Conservation (phyloP, 2,113 vertebrate genomes). For the Campylomormyrus tamandua region DNA sequence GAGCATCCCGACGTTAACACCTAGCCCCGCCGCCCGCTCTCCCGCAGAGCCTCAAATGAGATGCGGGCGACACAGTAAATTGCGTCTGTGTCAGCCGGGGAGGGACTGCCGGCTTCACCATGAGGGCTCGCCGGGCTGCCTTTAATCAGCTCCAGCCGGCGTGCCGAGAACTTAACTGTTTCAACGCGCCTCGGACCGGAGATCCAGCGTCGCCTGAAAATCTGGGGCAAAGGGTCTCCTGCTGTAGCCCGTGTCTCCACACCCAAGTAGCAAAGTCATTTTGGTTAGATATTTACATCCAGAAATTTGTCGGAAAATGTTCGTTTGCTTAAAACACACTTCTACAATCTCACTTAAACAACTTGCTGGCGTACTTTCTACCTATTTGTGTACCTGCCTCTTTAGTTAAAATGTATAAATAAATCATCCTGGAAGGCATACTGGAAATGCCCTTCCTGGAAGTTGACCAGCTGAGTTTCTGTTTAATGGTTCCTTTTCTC, state of each 20-base stretch:
- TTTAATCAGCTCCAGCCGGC: conserved; percentile 61
- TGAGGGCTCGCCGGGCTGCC: conserved; percentile 38
- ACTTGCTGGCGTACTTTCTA: neutral
- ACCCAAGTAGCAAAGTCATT: neutral
- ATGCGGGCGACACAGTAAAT: conserved; percentile 21
- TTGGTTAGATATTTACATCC: neutral
- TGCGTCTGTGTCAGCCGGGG: neutral
- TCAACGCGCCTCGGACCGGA: conserved; percentile 22
- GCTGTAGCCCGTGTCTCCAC: neutral
- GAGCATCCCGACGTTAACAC: conserved; percentile 34
- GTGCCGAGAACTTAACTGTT: conserved; percentile 27
- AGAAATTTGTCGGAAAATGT: no score
- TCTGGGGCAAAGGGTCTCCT: conserved; percentile 15
- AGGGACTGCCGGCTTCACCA: neutral
- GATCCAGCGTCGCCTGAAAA: conserved; percentile 15
- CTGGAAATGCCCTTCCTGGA: neutral
- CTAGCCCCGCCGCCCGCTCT: conserved; percentile 32
- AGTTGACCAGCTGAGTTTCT: neutral
- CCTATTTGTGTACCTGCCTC: neutral
- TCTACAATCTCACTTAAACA: no score
- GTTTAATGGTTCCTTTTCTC: neutral
- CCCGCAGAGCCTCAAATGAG: conserved; percentile 23
- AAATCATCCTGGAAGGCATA: neutral
- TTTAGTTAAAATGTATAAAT: neutral
- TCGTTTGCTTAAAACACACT: neutral